phyloP scores from a whole-genome alignment of 1,140 invertebrate genomes.

The Campoletis sonorensis region DNA sequence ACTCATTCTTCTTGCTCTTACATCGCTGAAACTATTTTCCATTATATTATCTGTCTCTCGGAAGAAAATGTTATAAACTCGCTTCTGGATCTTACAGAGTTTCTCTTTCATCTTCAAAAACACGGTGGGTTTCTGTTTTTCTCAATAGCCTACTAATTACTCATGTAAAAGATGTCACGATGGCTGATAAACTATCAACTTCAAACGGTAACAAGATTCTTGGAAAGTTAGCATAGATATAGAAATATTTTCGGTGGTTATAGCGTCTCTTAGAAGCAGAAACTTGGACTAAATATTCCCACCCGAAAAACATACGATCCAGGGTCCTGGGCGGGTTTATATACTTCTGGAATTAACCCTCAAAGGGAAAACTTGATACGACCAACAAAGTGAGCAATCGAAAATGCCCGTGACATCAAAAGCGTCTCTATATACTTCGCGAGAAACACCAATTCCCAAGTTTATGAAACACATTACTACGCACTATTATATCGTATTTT shows the following conservation, averaged over 20 bases:
- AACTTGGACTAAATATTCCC: too few species aligned
- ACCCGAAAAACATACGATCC: not conserved
- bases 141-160: too few species aligned
- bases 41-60: not conserved
- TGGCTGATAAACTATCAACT: too few species aligned
- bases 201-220: too few species aligned
- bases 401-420: not conserved
- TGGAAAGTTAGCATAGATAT: too few species aligned
- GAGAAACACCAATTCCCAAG: constrained; percentile 4
- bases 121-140: too few species aligned
- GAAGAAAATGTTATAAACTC: too few species aligned
- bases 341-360: not conserved
- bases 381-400: not conserved
- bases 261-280: too few species aligned
- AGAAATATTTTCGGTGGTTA: too few species aligned
- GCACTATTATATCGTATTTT: not conserved
- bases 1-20: not conserved
- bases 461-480: constrained; percentile 2
- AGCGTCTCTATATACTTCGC: not conserved
- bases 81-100: too few species aligned
- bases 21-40: not conserved
- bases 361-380: not conserved
- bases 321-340: not conserved
- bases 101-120: too few species aligned
- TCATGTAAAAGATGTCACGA: too few species aligned